A percentile compares a stretch with the other conserved stretches of the same genome.
phyloP scores from a whole-genome alignment of 2,113 vertebrate genomes.

The Eulemur macaco region DNA sequence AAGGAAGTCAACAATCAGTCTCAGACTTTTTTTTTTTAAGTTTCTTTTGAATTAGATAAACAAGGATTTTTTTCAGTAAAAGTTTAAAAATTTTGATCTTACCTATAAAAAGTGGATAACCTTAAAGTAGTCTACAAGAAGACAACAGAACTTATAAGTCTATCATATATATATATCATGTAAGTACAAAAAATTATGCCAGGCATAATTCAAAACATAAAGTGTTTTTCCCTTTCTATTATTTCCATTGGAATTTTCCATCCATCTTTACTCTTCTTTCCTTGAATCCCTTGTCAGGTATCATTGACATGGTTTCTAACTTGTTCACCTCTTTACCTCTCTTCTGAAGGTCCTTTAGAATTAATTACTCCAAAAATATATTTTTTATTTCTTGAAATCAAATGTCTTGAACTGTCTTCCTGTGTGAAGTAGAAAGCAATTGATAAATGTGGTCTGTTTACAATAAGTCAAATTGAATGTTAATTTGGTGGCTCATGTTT shows the following conservation, averaged over 20 bases:
- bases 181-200: background rate
- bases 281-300: background rate
- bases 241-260: background rate
- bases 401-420: background rate
- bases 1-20: background rate
- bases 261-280: background rate
- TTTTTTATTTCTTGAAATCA: background rate
- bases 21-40: background rate
- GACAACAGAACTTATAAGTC: background rate
- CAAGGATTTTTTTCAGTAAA: background rate
- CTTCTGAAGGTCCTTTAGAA: background rate
- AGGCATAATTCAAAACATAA: background rate
- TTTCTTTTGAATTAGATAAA: background rate
- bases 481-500: background rate
- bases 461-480: background rate
- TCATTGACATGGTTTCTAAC: background rate
- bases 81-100: background rate
- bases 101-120: background rate
- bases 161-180: background rate
- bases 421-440: background rate
- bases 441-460: background rate
- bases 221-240: background rate
- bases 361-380: background rate
- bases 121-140: background rate
- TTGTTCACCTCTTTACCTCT: background rate